Evolutionary conservation across 2,888 invertebrate genomes (phyloP).

Genomic region (Cremastinae sp.): DNA sequence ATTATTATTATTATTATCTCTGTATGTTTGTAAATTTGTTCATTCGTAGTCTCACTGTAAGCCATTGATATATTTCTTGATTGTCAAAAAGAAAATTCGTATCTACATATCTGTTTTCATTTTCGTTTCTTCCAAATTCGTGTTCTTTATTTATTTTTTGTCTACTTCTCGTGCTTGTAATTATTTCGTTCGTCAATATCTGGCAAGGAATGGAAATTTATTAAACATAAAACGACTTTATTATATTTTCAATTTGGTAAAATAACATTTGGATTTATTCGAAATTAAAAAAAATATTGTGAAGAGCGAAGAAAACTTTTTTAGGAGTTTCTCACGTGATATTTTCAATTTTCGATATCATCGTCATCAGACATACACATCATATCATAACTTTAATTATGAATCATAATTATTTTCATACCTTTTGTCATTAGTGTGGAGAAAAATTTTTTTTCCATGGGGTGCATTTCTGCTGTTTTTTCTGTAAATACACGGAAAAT

Average conservation of each 20-base stretch:
- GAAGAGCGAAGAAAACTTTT: too few relatives aligned
- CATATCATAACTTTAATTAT: slow-evolving; percentile 40
- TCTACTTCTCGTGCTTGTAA: slow-evolving; percentile 38
- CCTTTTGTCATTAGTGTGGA: slow-evolving; percentile 16
- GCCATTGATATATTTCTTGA: slow-evolving; percentile 63
- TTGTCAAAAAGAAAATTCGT: slow-evolving; percentile 51
- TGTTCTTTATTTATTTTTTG: background rate
- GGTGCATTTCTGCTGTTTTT: slow-evolving; percentile 57
- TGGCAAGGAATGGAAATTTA: slow-evolving; percentile 15
- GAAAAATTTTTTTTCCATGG: slow-evolving; percentile 34
- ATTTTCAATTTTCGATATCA: background rate
- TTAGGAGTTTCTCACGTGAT: too few relatives aligned
- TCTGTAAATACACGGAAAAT: slow-evolving; percentile 50
- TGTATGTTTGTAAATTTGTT: slow-evolving; percentile 73
- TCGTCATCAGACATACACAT: slow-evolving; percentile 39
- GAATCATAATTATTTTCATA: slow-evolving; percentile 33
- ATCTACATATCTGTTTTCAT: slow-evolving; percentile 17
- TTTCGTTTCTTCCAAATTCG: background rate
- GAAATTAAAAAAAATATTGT: too few relatives aligned
- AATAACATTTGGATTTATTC: too few relatives aligned
- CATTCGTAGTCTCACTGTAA: slow-evolving; percentile 73
- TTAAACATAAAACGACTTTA: too few relatives aligned
- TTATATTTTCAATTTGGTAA: too few relatives aligned
- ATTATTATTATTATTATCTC: slow-evolving; percentile 65
- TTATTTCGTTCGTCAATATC: slow-evolving; percentile 22